These are phyloP conservation scores for Triplophysa tibetana DNA, from an alignment of 2,113 vertebrate genomes.

Conservation along the genomic window DNA sequence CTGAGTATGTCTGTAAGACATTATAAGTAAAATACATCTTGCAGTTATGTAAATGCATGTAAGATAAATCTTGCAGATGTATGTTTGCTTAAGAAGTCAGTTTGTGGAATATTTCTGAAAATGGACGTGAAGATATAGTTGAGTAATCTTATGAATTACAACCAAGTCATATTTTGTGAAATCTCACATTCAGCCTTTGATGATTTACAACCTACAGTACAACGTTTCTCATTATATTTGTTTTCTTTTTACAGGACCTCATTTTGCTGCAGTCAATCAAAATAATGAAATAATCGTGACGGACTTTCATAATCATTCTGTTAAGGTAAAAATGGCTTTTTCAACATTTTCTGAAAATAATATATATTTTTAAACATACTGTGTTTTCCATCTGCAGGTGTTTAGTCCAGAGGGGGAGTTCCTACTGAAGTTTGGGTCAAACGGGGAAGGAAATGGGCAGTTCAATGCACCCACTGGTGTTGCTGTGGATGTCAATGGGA, in stretches of 20 bases:
- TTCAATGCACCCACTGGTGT: slow-evolving; percentile 99
- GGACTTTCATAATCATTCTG: slow-evolving; percentile 98
- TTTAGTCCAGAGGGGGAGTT: slow-evolving; percentile 97
- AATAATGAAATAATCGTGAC: slow-evolving; percentile 98
- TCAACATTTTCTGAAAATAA: neutral
- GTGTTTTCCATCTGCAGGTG: slow-evolving; percentile 73
- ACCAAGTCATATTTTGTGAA: too few relatives aligned
- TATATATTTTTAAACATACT: neutral
- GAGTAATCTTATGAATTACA: too few relatives aligned
- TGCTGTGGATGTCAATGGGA: slow-evolving; percentile 92
- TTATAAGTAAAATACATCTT: too few relatives aligned
- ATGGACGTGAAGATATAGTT: too few relatives aligned
- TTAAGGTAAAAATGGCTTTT: slow-evolving; percentile 79
- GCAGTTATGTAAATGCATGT: too few relatives aligned
- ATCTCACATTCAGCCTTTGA: too few relatives aligned
- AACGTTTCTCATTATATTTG: neutral
- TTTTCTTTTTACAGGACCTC: slow-evolving; percentile 80
- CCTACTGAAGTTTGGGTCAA: slow-evolving; percentile 94
- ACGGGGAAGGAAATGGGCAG: slow-evolving; percentile 96
- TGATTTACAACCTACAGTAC: too few relatives aligned
- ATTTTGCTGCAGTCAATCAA: slow-evolving; percentile 93
- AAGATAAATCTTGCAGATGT: too few relatives aligned
- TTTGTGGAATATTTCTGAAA: too few relatives aligned
- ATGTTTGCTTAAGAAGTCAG: too few relatives aligned
- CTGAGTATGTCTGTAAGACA: too few relatives aligned